Conservation (phyloP, 2,113 vertebrate genomes). For the Mastomys natalensis region DNA sequence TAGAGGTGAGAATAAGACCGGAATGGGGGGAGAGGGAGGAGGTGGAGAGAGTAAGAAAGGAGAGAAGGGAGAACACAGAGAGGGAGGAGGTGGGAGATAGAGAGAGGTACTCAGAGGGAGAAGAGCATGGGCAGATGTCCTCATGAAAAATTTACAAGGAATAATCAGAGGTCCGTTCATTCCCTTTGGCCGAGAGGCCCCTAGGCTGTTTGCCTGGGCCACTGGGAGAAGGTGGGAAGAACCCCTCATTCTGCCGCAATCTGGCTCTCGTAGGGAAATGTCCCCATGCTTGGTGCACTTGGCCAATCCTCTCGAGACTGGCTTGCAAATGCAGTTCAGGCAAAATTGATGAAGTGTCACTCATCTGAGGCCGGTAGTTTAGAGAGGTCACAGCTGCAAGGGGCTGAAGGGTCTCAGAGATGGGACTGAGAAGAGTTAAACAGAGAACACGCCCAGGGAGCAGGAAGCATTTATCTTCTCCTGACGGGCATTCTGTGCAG, state of each 20-base stretch:
- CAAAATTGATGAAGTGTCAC: conserved; percentile 87
- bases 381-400: conserved; percentile 84
- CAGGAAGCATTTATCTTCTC: neutral
- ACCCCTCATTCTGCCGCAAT: conserved; percentile 72
- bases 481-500: neutral
- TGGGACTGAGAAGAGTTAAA: neutral
- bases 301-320: conserved; percentile 78
- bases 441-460: neutral
- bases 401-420: conserved; percentile 73
- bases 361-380: conserved; percentile 85
- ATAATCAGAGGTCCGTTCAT: conserved; percentile 83
- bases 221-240: conserved; percentile 60
- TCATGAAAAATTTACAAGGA: conserved; percentile 94
- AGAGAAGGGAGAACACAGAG: conserved; percentile 74
- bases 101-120: conserved; percentile 68
- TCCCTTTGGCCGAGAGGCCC: neutral
- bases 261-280: conserved; percentile 76
- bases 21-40: conserved; percentile 59
- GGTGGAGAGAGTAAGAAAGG: conserved; percentile 76
- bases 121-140: conserved; percentile 89
- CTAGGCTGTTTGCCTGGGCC: conserved; percentile 60
- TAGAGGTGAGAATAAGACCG: neutral
- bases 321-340: conserved; percentile 83
- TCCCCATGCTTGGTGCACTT: conserved; percentile 78
- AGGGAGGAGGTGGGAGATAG: conserved; percentile 69